Evolutionary conservation across 1,140 invertebrate genomes (phyloP).

Genomic region (Ceratoteleas bidentatus): DNA sequence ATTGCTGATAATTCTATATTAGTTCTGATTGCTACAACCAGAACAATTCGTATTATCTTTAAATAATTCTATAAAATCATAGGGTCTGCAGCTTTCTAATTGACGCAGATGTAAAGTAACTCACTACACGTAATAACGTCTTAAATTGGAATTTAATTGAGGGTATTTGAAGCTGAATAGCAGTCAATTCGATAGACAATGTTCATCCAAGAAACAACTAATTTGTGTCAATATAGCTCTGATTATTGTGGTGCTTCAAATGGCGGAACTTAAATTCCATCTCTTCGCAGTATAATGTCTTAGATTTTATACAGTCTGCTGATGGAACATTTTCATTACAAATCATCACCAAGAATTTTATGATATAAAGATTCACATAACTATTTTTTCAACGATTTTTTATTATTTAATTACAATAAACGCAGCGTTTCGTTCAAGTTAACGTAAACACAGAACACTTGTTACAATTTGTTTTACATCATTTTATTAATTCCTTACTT

Average conservation of each 20-base stretch:
- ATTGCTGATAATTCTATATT: not conserved
- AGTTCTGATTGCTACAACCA: too few species aligned
- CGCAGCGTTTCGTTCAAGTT: not conserved
- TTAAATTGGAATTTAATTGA: conserved; percentile 57
- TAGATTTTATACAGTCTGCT: too few species aligned
- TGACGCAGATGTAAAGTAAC: conserved; percentile 42
- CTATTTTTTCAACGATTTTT: too few species aligned
- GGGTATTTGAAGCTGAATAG: conserved; percentile 35
- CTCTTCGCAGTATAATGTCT: not conserved
- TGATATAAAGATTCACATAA: too few species aligned
- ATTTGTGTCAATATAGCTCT: conserved; percentile 47
- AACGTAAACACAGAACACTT: too few species aligned
- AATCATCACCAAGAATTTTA: too few species aligned
- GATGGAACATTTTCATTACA: too few species aligned
- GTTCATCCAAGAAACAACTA: conserved; percentile 53
- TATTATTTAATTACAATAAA: not conserved
- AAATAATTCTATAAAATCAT: conserved; percentile 25
- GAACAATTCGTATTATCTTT: too few species aligned
- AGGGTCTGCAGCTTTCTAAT: conserved; percentile 20
- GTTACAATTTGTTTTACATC: not conserved
- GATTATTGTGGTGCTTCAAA: conserved; percentile 16
- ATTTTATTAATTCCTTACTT: conserved; percentile 26
- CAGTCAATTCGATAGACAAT: conserved; percentile 41
- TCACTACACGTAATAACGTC: conserved; percentile 34
- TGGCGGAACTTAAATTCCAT: not conserved